A percentile compares a stretch with the other conserved stretches of the same genome.
Evolutionary conservation across 2,888 invertebrate species (phyloP).

Genomic region (Lydus trimaculatus): DNA sequence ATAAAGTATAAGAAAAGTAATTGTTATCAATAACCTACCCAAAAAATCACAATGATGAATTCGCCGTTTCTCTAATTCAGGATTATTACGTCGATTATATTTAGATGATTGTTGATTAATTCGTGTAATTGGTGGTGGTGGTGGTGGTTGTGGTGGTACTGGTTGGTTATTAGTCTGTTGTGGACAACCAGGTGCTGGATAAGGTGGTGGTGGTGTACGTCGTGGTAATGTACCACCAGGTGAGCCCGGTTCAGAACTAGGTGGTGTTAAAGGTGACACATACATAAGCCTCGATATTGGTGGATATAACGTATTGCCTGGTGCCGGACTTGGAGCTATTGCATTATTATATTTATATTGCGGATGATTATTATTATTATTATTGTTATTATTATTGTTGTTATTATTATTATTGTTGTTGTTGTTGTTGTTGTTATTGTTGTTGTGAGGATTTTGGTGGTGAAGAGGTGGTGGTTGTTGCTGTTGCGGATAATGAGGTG

Average conservation of each 20-base stretch:
- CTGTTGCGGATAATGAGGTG: conserved; percentile 57
- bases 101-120: conserved; percentile 63
- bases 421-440: conserved; percentile 50
- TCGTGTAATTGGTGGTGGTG: conserved; percentile 41
- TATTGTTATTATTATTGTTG: conserved; percentile 38
- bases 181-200: conserved; percentile 67
- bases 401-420: conserved; percentile 38
- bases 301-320: conserved; percentile 62
- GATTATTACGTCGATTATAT: conserved; percentile 95
- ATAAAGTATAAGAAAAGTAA: not conserved
- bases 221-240: conserved; percentile 76
- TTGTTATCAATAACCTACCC: conserved; percentile 70
- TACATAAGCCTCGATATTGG: conserved; percentile 73
- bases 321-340: conserved; percentile 55
- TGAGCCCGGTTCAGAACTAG: conserved; percentile 87
- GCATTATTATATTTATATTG: conserved; percentile 54
- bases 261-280: conserved; percentile 86
- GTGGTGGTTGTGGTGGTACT: not conserved
- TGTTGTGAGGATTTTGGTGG: conserved; percentile 63
- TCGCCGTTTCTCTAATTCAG: conserved; percentile 93
- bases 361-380: conserved; percentile 48
- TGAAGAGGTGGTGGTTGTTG: conserved; percentile 47
- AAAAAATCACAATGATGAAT: conserved; percentile 97
- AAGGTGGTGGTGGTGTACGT: conserved; percentile 80
- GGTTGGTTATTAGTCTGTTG: conserved; percentile 40